These are phyloP conservation scores for Macroglossus sobrinus DNA, from an alignment of 2,113 vertebrate genomes.

Conservation along the genomic window DNA sequence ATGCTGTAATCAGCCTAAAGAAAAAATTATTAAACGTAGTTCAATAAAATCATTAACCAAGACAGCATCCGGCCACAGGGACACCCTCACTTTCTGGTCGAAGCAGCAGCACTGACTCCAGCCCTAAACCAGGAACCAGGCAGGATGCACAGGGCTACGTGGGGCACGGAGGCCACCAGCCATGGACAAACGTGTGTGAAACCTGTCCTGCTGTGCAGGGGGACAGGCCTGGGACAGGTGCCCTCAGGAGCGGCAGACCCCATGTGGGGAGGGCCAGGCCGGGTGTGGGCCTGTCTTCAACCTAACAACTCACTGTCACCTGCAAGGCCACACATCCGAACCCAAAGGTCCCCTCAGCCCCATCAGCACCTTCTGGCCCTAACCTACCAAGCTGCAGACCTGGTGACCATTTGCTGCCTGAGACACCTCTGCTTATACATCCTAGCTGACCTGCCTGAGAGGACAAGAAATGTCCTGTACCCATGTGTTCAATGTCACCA, in stretches of 20 bases:
- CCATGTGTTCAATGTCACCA: fast-evolving
- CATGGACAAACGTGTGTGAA: fast-evolving
- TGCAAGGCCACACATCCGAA: neutral
- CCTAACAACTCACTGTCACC: neutral
- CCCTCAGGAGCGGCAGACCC: neutral
- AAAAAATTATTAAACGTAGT: neutral
- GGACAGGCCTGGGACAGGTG: fast-evolving
- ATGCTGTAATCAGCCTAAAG: fast-evolving
- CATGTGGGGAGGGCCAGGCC: neutral
- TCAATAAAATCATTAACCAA: neutral
- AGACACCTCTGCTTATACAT: neutral
- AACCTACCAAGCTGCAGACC: fast-evolving
- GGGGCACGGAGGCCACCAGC: fast-evolving
- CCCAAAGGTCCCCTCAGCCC: neutral
- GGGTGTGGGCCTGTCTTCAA: neutral
- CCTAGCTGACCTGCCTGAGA: neutral
- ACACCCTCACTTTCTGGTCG: fast-evolving
- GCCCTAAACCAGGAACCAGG: neutral
- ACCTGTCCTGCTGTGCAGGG: fast-evolving
- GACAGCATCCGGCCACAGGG: neutral
- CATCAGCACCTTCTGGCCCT: no score
- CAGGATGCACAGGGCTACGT: fast-evolving
- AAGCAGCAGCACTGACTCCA: fast-evolving
- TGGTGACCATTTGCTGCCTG: neutral
- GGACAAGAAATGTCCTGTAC: fast-evolving